Evolutionary conservation across 2,797 vertebrate genomes (phyloP), one percentile per base, ranked within the genome.

Genomic region (Sebastes matsubarae): DNA sequence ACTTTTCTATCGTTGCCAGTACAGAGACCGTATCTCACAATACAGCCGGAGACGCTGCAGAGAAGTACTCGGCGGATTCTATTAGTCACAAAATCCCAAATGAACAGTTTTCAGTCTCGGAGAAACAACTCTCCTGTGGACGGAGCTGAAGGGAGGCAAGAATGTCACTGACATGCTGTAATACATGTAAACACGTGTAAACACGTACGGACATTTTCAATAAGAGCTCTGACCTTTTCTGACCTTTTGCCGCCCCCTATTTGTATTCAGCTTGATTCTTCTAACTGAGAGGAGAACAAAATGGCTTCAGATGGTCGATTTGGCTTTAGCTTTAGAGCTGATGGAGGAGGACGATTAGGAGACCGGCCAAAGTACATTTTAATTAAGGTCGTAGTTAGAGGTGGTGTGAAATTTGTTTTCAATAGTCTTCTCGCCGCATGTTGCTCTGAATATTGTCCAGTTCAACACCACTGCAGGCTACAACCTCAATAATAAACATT

Each of bases 211-310:
- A 38, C 13, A 42, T 24, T 29, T 77, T 42, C 22, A 78, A 20
- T 50, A 50, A 68, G 20, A 72, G 8, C 2, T 5, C 42, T 72
- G 81, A 79, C 79, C 63, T 87, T 81, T 81, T 0, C 29, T 11
- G 57, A 72, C 77, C 70, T 84, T 82, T 80, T 13, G 2, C 46
- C 11, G 29, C 34, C 14, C 9, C 18, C 38, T 22, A 60, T 80
- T 66, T 75, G 18, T 58, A 85, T 82, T 82, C 74, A n/a, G 63
- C 46, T 52, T 25, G 36, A 57, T 68, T 77, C 38, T 32, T 10
- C 32, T 60, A 46, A 50, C 46, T 50, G 73, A 4, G 16, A 58
- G 14, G 52, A 68, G 29, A 80, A 34, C 46, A 67, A 52, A 58
- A 59, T 34, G 66, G 55, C 50, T 59, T 46, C 68, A 73, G 60